A percentile compares a stretch with the other conserved stretches of the same genome.
These are phyloP conservation scores for Dendrocincla fuliginosa DNA, from an alignment of 2,797 vertebrate genomes.

Conservation along the genomic window DNA sequence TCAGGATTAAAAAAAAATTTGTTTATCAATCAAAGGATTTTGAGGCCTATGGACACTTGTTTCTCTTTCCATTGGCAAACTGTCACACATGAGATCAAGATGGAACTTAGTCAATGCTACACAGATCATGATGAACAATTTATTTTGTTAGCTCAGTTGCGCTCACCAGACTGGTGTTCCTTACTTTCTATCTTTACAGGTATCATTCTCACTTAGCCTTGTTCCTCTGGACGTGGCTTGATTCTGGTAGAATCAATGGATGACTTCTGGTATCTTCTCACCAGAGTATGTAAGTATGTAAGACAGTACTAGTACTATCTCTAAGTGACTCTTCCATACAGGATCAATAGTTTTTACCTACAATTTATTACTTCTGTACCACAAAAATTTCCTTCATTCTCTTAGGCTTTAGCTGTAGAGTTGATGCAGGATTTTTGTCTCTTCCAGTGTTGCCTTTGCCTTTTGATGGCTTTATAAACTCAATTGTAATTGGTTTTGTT, in stretches of 20 bases:
- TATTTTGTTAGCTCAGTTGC: not conserved
- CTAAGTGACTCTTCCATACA: not conserved
- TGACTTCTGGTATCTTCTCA: not conserved
- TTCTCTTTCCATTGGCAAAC: not conserved
- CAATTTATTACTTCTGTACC: not conserved
- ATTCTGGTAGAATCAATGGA: not conserved
- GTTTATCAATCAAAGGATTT: not conserved
- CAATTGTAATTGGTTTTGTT: not conserved
- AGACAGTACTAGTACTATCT: not conserved
- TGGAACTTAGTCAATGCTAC: fast-evolving
- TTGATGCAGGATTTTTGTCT: not conserved
- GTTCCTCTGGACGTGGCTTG: not conserved
- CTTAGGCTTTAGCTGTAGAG: not conserved
- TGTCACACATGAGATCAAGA: not conserved
- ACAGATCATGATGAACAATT: not conserved
- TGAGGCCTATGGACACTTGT: not conserved
- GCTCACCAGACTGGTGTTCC: fast-evolving
- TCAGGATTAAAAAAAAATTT: not conserved
- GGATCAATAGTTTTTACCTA: not conserved
- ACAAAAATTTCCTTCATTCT: not conserved
- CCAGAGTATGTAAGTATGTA: not conserved
- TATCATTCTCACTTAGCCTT: not conserved
- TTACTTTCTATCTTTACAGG: not conserved
- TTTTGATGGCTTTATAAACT: not conserved
- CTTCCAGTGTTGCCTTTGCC: not conserved